A percentile compares a stretch with the other conserved stretches of the same genome.
These are phyloP conservation scores for Drosophila sturtevanti DNA, from an alignment of 1,140 invertebrate species.

Conservation along the genomic window DNA sequence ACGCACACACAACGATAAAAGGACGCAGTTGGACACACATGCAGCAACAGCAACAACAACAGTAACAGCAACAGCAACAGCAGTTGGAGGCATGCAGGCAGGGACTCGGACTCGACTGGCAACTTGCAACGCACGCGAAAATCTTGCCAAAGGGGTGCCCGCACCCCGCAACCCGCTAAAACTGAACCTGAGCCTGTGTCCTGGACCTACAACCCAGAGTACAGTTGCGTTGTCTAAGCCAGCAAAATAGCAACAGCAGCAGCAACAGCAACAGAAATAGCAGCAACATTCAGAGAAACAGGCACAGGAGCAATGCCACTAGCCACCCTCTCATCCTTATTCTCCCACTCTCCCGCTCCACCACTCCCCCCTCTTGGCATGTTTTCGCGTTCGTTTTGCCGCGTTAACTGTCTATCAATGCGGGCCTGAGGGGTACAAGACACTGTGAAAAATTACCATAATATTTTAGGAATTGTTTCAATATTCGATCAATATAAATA, in stretches of 20 bases:
- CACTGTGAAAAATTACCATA: constrained; percentile 26
- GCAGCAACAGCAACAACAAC: constrained; percentile 23
- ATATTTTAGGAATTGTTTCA: too few species aligned
- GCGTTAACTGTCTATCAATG: constrained; percentile 81
- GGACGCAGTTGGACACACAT: constrained; percentile 43
- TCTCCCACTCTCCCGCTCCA: neutral
- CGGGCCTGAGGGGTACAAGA: constrained; percentile 45
- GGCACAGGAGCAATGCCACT: constrained; percentile 9
- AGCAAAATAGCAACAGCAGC: constrained; percentile 36
- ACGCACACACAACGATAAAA: constrained; percentile 14
- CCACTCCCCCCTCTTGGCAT: constrained; percentile 27
- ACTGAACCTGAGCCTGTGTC: constrained; percentile 40
- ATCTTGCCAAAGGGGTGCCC: constrained; percentile 63
- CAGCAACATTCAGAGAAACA: constrained; percentile 25
- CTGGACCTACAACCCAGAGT: constrained; percentile 42
- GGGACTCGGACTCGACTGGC: constrained; percentile 26
- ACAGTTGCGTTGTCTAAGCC: constrained; percentile 80
- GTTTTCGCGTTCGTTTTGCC: constrained; percentile 80
- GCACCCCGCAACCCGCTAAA: constrained; percentile 11
- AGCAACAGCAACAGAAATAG: constrained; percentile 27
- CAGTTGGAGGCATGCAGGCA: neutral
- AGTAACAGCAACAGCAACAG: constrained; percentile 9
- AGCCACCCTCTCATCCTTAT: neutral
- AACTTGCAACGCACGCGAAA: constrained; percentile 79
- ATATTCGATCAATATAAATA: too few species aligned